Percentiles rank a stretch among this genome's conserved stretches.
These are phyloP conservation scores for Aphelinus certus DNA, from an alignment of 1,140 invertebrate species.

Conservation along the genomic window DNA sequence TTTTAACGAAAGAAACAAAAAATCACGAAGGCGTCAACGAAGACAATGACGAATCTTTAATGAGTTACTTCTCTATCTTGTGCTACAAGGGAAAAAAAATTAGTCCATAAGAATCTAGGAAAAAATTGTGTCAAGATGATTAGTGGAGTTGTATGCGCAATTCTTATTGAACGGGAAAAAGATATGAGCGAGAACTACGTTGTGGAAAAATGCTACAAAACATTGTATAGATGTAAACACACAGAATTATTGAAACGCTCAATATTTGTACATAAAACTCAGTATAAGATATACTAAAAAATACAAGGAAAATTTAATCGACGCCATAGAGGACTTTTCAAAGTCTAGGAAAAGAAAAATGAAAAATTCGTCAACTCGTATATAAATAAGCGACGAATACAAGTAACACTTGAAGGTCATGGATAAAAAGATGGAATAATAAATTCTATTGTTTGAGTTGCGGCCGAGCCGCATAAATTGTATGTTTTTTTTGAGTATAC, in stretches of 20 bases:
- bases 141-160: too few species aligned
- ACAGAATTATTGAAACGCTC: slow-evolving; percentile 43
- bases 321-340: slow-evolving; percentile 48
- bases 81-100: slow-evolving; percentile 12
- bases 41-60: slow-evolving; percentile 18
- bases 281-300: slow-evolving; percentile 35
- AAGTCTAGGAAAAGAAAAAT: slow-evolving; percentile 17
- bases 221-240: slow-evolving; percentile 50
- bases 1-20: background rate
- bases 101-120: slow-evolving; percentile 28
- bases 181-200: slow-evolving; percentile 27
- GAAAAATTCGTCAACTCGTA: background rate
- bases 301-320: slow-evolving; percentile 42
- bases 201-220: slow-evolving; percentile 41
- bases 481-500: slow-evolving; percentile 26
- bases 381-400: slow-evolving; percentile 8
- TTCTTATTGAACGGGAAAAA: background rate
- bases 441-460: slow-evolving; percentile 11
- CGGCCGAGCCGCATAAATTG: slow-evolving; percentile 4
- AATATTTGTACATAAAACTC: slow-evolving; percentile 54
- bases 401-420: background rate
- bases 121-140: background rate
- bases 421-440: slow-evolving; percentile 7
- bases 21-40: slow-evolving; percentile 12
- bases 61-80: slow-evolving; percentile 11